phyloP scores from a whole-genome alignment of 2,797 vertebrate genomes.

The Helarctos malayanus region DNA sequence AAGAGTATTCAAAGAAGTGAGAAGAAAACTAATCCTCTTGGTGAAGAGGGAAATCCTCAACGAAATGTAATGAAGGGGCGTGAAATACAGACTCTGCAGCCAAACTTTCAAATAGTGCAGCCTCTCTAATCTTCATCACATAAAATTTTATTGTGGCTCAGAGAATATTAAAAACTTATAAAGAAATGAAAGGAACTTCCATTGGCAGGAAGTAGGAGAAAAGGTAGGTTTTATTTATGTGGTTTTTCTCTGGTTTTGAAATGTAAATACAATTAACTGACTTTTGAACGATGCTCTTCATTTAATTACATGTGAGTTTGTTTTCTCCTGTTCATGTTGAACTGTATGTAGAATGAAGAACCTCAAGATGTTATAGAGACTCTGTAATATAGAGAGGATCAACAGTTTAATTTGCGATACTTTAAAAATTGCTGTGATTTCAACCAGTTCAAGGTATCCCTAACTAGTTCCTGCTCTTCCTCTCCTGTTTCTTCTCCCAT shows the following conservation, averaged over 20 bases:
- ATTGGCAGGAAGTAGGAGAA: slow-evolving; percentile 52
- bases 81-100: slow-evolving; percentile 68
- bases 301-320: slow-evolving; percentile 65
- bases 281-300: slow-evolving; percentile 62
- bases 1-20: slow-evolving; percentile 77
- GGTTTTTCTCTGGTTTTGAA: slow-evolving; percentile 67
- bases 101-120: slow-evolving; percentile 62
- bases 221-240: slow-evolving; percentile 69
- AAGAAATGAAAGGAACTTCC: slow-evolving; percentile 64
- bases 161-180: slow-evolving; percentile 81
- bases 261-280: slow-evolving; percentile 65
- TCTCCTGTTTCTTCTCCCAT: not conserved
- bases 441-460: not conserved
- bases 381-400: not conserved
- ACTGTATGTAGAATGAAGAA: slow-evolving; percentile 36
- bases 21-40: slow-evolving; percentile 78
- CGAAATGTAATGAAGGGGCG: slow-evolving; percentile 76
- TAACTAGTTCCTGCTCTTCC: not conserved
- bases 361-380: not conserved
- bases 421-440: slow-evolving; percentile 44
- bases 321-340: slow-evolving; percentile 57
- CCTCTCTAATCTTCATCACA: slow-evolving; percentile 79
- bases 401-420: not conserved
- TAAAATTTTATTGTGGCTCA: slow-evolving; percentile 78
- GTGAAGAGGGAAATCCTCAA: slow-evolving; percentile 80